A percentile compares a stretch with the other conserved stretches of the same genome.
These are phyloP conservation scores for Spondyliosoma cantharus DNA, from an alignment of 2,797 vertebrate genomes.

Conservation along the genomic window DNA sequence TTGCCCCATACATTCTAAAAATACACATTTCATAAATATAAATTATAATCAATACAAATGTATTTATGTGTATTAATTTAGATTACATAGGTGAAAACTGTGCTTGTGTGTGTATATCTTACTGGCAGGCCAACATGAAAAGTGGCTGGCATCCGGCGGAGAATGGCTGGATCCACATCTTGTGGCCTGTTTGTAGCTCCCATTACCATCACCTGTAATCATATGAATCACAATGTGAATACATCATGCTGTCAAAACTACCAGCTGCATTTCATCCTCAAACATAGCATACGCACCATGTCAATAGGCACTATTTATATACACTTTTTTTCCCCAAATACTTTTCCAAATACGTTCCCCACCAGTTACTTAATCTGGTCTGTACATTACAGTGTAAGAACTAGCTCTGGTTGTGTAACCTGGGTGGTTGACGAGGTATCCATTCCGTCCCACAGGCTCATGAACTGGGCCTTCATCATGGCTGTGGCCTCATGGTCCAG, in stretches of 20 bases:
- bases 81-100: neutral
- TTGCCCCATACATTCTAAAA: neutral
- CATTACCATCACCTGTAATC: conserved; percentile 86
- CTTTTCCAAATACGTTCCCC: neutral
- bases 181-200: conserved; percentile 88
- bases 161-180: conserved; percentile 86
- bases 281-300: neutral
- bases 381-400: neutral
- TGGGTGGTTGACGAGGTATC: conserved; percentile 82
- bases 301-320: neutral
- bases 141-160: conserved; percentile 84
- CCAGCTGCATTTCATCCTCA: neutral
- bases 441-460: conserved; percentile 90
- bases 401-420: conserved; percentile 65
- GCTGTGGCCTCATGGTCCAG: conserved; percentile 88
- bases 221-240: neutral
- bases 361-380: neutral
- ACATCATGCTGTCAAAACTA: neutral
- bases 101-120: conserved; percentile 47
- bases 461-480: conserved; percentile 91
- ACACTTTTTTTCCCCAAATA: neutral
- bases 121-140: conserved; percentile 86
- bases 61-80: neutral
- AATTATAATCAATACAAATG: too few species aligned
- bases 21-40: neutral